Conservation (phyloP, 2,888 invertebrate species). For the Macaria notata region DNA sequence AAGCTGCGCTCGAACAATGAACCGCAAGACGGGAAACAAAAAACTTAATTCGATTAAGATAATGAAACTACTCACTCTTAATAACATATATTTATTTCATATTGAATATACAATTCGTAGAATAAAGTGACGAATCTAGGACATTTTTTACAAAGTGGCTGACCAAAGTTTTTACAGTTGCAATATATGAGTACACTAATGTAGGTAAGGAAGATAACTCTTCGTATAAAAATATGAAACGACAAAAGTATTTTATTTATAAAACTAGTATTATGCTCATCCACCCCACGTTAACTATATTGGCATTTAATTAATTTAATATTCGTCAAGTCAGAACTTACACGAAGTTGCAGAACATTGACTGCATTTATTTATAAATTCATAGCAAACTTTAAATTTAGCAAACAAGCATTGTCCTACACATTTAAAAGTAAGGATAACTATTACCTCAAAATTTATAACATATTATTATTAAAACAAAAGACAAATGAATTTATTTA, state of each 20-base stretch:
- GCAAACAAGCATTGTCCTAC: no score
- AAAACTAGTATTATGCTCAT: constrained; percentile 32
- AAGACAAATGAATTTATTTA: no score
- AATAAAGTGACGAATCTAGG: constrained; percentile 56
- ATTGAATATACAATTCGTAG: constrained; percentile 61
- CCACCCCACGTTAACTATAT: constrained; percentile 13
- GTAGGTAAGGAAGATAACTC: constrained; percentile 24
- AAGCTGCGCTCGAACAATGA: constrained; percentile 56
- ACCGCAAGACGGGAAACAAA: constrained; percentile 44
- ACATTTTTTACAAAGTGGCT: constrained; percentile 46
- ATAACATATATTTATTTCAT: constrained; percentile 66
- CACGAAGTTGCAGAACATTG: no score
- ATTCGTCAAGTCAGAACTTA: not conserved
- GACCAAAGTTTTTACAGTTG: constrained; percentile 33
- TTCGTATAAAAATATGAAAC: constrained; percentile 52
- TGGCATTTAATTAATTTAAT: no score
- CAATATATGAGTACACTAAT: constrained; percentile 33
- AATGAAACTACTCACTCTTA: constrained; percentile 47
- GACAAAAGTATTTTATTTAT: constrained; percentile 22
- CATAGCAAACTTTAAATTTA: no score
- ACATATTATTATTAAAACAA: no score
- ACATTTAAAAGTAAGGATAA: no score
- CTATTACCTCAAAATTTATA: no score
- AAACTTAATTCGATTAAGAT: constrained; percentile 51
- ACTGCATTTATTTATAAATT: no score